Evolutionary conservation across 2,888 invertebrate genomes (phyloP), one percentile per base, ranked within the genome.

Genomic region (Agrochola macilenta): DNA sequence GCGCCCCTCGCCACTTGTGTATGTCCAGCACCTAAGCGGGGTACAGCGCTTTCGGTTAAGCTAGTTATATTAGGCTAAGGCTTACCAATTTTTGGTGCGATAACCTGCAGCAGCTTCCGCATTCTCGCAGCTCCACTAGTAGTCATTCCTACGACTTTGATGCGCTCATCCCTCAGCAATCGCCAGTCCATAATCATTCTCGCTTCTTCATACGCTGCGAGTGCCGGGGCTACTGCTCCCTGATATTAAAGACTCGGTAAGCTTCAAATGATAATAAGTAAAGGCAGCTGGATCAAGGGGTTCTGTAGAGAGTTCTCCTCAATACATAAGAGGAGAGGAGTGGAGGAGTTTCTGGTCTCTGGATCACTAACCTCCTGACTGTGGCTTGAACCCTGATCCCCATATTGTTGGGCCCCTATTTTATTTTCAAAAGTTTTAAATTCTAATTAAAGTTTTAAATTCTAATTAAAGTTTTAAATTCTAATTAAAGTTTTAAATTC

Each of bases 101-200:
- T 92, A 60, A 97, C 94, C 71, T 97, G 95, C 54, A 98, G 91
- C 5, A 98, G 91, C 46, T 97, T 96, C 80, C 97, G 97, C 64
- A 97, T 94, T 79, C 97, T 97, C 0, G 98, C 98, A 1, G 98
- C 98, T 68, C 98, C 98, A 0, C 98, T 98, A 0, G 98, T 98
- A 0, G 98, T 98, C 97, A 98, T 97, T 8, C 98, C 98, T 54
- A 98, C 93, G 1, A 98, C 97, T 83, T 96, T 92, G 52, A 94
- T 95, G 9, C 94, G 84, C 77, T 92, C 94, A 76, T 61, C 69
- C n/a, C 64, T 73, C 54, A 98, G 94, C 49, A 97, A 89, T 85
- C 97, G 91, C 82, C 97, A 94, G 88, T 98, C 97, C 81, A 97
- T 94, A 75, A 97, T 95, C 90, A 97, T 96, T 82, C 96, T 97